Percentiles rank a stretch among this genome's conserved stretches.
Evolutionary conservation across 1,140 invertebrate genomes (phyloP).

Genomic region (Camponotus vicinus): DNA sequence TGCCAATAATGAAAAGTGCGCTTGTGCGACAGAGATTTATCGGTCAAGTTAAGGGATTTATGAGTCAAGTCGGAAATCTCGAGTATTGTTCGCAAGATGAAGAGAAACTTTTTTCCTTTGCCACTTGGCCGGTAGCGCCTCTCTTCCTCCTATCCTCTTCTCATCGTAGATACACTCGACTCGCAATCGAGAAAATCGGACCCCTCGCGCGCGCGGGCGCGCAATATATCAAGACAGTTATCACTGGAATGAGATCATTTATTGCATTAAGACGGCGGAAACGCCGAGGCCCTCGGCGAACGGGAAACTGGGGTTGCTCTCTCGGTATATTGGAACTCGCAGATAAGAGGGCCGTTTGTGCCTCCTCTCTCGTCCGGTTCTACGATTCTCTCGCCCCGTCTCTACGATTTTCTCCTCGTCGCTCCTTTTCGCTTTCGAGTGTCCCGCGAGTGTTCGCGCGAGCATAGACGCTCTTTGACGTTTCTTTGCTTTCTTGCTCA

Average conservation of each 20-base stretch:
- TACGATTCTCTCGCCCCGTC: not conserved
- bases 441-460: slow-evolving; percentile 26
- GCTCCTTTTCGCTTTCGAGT: slow-evolving; percentile 49
- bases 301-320: slow-evolving; percentile 74
- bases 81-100: slow-evolving; percentile 23
- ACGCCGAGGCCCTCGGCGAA: slow-evolving; percentile 59
- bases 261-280: slow-evolving; percentile 79
- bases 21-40: slow-evolving; percentile 47
- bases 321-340: slow-evolving; percentile 78
- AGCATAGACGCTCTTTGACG: slow-evolving; percentile 16
- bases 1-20: slow-evolving; percentile 35
- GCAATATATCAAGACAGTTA: slow-evolving; percentile 83
- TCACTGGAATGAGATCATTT: slow-evolving; percentile 83
- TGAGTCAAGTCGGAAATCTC: slow-evolving; percentile 52
- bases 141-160: not conserved
- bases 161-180: not conserved
- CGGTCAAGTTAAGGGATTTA: slow-evolving; percentile 52
- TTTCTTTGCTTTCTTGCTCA: slow-evolving; percentile 54
- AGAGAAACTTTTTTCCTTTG: slow-evolving; percentile 40
- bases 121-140: not conserved
- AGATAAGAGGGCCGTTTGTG: slow-evolving; percentile 79
- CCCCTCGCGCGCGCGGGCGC: slow-evolving; percentile 29
- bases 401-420: slow-evolving; percentile 33
- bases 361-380: not conserved
- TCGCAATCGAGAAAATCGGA: slow-evolving; percentile 39